phyloP scores from a whole-genome alignment of 1,140 invertebrate species.

The Oryctes rhinoceros region DNA sequence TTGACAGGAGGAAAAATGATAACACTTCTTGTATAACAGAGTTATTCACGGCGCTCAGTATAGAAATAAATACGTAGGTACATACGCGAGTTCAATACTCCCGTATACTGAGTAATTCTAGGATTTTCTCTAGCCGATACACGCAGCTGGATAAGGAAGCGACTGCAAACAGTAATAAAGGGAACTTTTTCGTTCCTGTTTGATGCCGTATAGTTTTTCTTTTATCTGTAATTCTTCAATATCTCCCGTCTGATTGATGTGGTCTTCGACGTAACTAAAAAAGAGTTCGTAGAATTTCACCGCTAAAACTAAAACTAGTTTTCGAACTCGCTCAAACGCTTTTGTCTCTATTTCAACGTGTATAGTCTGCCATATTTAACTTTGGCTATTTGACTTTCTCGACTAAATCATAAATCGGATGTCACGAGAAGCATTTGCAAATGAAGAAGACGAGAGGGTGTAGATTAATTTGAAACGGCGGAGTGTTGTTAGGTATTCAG shows the following conservation, averaged over 20 bases:
- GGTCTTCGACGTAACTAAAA: not conserved
- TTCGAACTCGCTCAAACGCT: too few species aligned
- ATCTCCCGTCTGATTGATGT: not conserved
- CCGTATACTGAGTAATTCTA: not conserved
- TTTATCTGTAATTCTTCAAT: not conserved
- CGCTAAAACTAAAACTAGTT: too few species aligned
- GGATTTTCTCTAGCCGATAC: not conserved
- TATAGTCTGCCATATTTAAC: too few species aligned
- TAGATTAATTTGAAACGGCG: too few species aligned
- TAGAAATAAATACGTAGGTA: conserved; percentile 25
- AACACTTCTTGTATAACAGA: conserved; percentile 24
- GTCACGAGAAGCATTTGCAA: too few species aligned
- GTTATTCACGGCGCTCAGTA: conserved; percentile 12
- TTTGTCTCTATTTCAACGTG: too few species aligned
- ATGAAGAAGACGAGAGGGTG: too few species aligned
- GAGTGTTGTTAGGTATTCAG: too few species aligned
- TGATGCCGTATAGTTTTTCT: not conserved
- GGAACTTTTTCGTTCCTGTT: not conserved
- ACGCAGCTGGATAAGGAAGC: not conserved
- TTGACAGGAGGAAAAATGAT: conserved; percentile 4
- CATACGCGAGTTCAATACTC: conserved; percentile 13
- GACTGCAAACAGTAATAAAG: not conserved
- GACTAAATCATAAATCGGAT: too few species aligned
- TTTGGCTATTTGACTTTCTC: too few species aligned
- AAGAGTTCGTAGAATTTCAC: not conserved